Percentiles rank a stretch among this genome's conserved stretches.
Evolutionary conservation across 1,140 invertebrate species (phyloP).

Genomic region (Drosophila orena): DNA sequence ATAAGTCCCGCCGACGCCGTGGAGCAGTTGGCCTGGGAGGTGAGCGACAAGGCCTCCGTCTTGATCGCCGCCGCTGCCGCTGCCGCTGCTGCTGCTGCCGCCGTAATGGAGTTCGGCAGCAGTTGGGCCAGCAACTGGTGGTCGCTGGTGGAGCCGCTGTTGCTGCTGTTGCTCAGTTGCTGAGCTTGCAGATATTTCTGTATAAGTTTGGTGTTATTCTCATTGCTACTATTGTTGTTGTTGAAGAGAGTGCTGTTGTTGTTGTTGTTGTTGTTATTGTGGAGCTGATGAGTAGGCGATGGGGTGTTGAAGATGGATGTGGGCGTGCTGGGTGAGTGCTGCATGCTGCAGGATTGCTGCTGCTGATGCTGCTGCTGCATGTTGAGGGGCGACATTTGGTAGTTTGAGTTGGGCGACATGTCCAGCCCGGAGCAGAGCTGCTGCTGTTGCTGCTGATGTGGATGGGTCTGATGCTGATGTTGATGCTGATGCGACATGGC

Average conservation of each 20-base stretch:
- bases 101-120: conserved; percentile 65
- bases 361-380: conserved; percentile 63
- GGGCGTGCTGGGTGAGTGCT: conserved; percentile 67
- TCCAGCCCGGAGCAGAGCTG: conserved; percentile 60
- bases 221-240: conserved; percentile 67
- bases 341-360: conserved; percentile 69
- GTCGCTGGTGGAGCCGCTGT: conserved; percentile 41
- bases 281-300: conserved; percentile 65
- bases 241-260: conserved; percentile 70
- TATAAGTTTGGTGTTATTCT: conserved; percentile 75
- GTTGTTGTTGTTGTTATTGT: conserved; percentile 53
- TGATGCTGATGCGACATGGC: conserved; percentile 40
- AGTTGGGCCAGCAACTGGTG: conserved; percentile 64
- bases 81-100: conserved; percentile 58
- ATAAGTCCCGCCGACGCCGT: conserved; percentile 3
- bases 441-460: conserved; percentile 55
- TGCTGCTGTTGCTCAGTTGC: conserved; percentile 47
- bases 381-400: conserved; percentile 74
- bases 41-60: conserved; percentile 45
- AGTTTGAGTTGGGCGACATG: conserved; percentile 67
- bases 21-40: conserved; percentile 46
- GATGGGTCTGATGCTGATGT: conserved; percentile 16
- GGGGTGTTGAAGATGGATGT: conserved; percentile 71
- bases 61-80: conserved; percentile 60
- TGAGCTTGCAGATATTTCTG: conserved; percentile 81